Conservation (phyloP, 2,888 invertebrate genomes). For the Pachymerium ferrugineum region DNA sequence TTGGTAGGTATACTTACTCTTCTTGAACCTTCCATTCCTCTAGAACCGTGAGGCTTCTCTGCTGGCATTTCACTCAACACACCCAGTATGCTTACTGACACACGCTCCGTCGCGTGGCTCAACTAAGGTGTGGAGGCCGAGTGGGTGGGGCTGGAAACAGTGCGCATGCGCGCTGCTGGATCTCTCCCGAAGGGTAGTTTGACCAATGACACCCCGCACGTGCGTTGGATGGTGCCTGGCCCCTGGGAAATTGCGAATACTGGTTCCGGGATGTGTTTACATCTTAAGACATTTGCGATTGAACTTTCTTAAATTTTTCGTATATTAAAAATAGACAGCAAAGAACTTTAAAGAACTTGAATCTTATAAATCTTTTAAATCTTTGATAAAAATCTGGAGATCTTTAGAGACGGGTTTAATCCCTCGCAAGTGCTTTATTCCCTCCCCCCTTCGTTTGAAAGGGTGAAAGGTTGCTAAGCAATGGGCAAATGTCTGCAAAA, state of each 20-base stretch:
- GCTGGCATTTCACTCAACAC: background rate
- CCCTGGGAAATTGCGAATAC: background rate
- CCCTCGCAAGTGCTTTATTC: background rate
- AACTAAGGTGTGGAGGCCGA: background rate
- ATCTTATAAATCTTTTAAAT: too few relatives aligned
- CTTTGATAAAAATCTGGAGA: background rate
- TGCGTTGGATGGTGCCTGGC: background rate
- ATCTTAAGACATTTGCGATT: background rate
- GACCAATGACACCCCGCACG: conserved; percentile 13
- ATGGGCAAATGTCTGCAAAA: background rate
- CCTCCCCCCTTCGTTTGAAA: background rate
- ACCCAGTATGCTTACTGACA: background rate
- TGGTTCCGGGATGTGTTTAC: background rate
- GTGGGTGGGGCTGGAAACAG: background rate
- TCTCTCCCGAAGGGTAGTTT: background rate
- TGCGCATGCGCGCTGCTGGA: conserved; percentile 3
- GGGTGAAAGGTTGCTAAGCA: conserved; percentile 13
- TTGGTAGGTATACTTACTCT: background rate
- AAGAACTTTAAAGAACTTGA: too few relatives aligned
- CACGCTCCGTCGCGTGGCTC: conserved; percentile 3
- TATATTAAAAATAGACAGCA: too few relatives aligned
- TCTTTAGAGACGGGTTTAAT: background rate
- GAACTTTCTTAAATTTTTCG: too few relatives aligned
- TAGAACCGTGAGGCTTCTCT: background rate
- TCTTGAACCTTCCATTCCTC: background rate